Percentiles rank a stretch among this genome's conserved stretches.
Conservation (phyloP, 2,797 vertebrate species). For the Capromys pilorides region DNA sequence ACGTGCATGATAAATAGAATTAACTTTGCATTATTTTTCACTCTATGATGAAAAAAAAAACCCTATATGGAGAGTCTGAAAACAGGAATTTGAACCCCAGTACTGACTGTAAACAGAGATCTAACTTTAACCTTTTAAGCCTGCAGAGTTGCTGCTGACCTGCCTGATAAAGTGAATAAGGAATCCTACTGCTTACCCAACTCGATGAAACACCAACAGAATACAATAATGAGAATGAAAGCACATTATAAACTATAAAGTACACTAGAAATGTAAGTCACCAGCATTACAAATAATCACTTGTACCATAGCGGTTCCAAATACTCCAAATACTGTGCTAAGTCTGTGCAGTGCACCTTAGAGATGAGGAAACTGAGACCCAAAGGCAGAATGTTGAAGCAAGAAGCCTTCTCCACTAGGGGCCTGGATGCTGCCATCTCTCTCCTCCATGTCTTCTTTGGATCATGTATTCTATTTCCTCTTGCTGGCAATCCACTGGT, state of each 20-base stretch:
- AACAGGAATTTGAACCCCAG: not conserved
- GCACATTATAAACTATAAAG: not conserved
- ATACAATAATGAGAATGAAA: not conserved
- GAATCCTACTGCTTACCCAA: not conserved
- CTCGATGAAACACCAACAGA: not conserved
- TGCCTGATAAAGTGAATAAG: not conserved
- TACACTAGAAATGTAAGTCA: not conserved
- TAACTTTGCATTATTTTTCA: not conserved
- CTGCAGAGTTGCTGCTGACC: not conserved
- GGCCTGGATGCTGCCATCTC: not conserved
- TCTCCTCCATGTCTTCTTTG: too few relatives aligned
- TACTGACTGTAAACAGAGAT: not conserved
- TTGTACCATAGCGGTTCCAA: not conserved
- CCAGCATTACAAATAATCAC: not conserved
- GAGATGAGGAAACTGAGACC: not conserved
- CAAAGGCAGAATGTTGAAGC: not conserved
- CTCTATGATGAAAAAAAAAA: not conserved
- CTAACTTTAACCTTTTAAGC: not conserved
- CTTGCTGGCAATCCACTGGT: not conserved
- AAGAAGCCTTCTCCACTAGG: not conserved
- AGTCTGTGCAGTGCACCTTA: not conserved
- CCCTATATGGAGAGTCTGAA: conserved; percentile 28
- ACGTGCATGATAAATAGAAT: conserved; percentile 6
- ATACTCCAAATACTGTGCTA: not conserved
- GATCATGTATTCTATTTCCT: not conserved